Evolutionary conservation across 2,888 invertebrate species (phyloP).

Genomic region (Hanleya hanleyi): DNA sequence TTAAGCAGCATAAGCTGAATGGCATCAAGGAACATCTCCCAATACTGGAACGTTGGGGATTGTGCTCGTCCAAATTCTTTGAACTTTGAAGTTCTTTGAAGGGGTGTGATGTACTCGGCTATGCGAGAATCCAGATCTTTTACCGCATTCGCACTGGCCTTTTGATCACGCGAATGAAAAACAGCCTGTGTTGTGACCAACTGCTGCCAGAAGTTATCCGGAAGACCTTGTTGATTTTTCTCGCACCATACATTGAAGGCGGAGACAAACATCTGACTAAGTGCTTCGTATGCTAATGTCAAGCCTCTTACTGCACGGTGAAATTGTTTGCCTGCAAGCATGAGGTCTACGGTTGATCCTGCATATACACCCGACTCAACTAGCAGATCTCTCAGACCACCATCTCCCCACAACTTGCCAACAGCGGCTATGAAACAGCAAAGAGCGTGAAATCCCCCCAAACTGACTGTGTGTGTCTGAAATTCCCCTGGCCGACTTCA

Average conservation of each 20-base stretch:
- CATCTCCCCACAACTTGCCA: conserved; percentile 20
- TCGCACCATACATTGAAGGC: conserved; percentile 1
- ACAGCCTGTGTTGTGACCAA: not conserved
- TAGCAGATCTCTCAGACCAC: conserved; percentile 6
- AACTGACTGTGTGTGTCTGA: not conserved
- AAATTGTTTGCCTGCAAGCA: conserved; percentile 14
- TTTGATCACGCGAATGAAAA: not conserved
- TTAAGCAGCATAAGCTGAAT: not conserved
- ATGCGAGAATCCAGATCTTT: not conserved
- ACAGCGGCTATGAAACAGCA: not conserved
- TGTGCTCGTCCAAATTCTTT: not conserved
- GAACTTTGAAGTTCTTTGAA: not conserved
- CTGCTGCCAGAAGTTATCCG: not conserved
- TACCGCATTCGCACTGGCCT: not conserved
- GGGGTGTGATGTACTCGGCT: not conserved
- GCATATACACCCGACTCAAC: conserved; percentile 18
- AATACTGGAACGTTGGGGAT: not conserved
- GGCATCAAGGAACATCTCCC: not conserved
- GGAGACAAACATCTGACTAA: not conserved
- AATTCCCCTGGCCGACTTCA: conserved; percentile 7
- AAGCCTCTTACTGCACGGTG: not conserved
- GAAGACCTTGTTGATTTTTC: not conserved
- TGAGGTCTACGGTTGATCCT: not conserved
- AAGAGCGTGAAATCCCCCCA: conserved; percentile 12
- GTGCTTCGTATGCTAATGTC: conserved; percentile 1